phyloP scores from a whole-genome alignment of 2,888 invertebrate species.

The Phorcus lineatus region DNA sequence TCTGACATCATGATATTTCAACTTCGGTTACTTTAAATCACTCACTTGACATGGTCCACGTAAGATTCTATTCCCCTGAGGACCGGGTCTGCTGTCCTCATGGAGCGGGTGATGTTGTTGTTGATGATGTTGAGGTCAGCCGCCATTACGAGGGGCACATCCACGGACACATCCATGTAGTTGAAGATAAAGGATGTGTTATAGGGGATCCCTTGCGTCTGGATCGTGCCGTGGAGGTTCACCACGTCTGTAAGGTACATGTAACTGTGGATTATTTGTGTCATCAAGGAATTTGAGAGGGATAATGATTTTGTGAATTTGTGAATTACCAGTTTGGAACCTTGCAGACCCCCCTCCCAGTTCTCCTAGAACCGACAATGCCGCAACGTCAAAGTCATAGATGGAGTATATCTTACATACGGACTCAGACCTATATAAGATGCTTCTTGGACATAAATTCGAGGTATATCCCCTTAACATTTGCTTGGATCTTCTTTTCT shows the following conservation, averaged over 20 bases:
- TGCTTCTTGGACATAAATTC: too few species aligned
- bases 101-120: conserved; percentile 30
- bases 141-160: conserved; percentile 31
- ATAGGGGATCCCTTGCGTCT: conserved; percentile 32
- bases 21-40: too few species aligned
- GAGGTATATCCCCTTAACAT: too few species aligned
- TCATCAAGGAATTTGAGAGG: not conserved
- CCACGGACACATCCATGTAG: conserved; percentile 41
- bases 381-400: too few species aligned
- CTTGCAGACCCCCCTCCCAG: too few species aligned
- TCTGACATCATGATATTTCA: too few species aligned
- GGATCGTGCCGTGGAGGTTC: conserved; percentile 53
- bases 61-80: conserved; percentile 44
- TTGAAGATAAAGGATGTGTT: conserved; percentile 49
- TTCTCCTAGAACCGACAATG: too few species aligned
- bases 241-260: conserved; percentile 58
- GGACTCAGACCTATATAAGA: too few species aligned
- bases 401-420: too few species aligned
- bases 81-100: conserved; percentile 22
- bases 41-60: conserved; percentile 46
- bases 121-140: conserved; percentile 35
- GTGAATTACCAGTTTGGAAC: too few species aligned
- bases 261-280: not conserved
- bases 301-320: too few species aligned
- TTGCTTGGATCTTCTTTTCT: too few species aligned